Evolutionary conservation across 2,888 invertebrate species (phyloP).

Genomic region (Lasioglossum villosulum): DNA sequence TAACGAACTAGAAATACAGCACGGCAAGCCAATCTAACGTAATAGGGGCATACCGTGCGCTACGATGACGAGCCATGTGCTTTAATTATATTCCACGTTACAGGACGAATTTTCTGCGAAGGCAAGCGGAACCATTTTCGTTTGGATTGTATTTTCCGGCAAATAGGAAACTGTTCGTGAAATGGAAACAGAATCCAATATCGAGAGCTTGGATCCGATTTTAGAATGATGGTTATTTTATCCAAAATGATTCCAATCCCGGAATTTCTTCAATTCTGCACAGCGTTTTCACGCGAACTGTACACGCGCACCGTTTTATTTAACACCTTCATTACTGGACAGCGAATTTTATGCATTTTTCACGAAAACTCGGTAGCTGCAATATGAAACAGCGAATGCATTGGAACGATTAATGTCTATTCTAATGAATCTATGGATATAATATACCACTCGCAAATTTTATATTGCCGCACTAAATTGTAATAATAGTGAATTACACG

Average conservation of each 20-base stretch:
- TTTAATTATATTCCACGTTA: slow-evolving; percentile 55
- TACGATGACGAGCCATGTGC: slow-evolving; percentile 55
- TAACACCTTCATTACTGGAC: background rate
- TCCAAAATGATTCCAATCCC: background rate
- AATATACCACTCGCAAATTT: background rate
- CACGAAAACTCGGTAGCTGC: too few species aligned
- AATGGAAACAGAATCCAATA: slow-evolving; percentile 25
- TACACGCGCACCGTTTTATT: background rate
- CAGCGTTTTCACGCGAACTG: background rate
- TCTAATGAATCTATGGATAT: too few species aligned
- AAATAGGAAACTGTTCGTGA: slow-evolving; percentile 35
- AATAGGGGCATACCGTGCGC: slow-evolving; percentile 52
- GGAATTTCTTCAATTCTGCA: background rate
- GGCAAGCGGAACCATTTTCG: background rate
- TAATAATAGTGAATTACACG: background rate
- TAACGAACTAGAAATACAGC: slow-evolving; percentile 61
- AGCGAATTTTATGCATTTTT: too few species aligned
- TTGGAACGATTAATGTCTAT: too few species aligned
- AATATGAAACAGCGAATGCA: too few species aligned
- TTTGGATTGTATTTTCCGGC: slow-evolving; percentile 4
- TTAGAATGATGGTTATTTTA: slow-evolving; percentile 11
- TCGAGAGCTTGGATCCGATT: background rate
- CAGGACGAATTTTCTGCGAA: slow-evolving; percentile 42
- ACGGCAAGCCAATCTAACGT: slow-evolving; percentile 37
- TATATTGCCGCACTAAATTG: background rate